Evolutionary conservation across 2,113 vertebrate genomes (phyloP).

Genomic region (Macrotus californicus): DNA sequence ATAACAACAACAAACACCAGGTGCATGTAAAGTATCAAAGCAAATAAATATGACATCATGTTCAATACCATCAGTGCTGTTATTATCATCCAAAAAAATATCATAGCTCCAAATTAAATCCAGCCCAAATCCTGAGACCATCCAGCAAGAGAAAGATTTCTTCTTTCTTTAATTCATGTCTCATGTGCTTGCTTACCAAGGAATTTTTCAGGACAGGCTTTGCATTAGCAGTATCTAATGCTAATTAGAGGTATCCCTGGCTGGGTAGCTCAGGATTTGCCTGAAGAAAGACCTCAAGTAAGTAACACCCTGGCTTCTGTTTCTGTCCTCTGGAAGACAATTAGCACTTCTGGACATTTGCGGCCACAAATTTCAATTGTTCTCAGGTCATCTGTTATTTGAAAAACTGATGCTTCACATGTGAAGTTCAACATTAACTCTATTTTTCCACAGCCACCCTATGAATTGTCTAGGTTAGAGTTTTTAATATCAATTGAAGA

Average conservation of each 20-base stretch:
- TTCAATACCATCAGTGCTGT: background rate
- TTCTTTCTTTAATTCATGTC: background rate
- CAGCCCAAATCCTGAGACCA: conserved; percentile 14
- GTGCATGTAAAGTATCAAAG: conserved; percentile 31
- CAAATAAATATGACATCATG: conserved; percentile 44
- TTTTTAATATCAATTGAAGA: background rate
- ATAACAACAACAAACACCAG: conserved; percentile 54
- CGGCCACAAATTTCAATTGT: background rate
- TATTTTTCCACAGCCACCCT: background rate
- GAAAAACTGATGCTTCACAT: background rate
- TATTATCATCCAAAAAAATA: background rate
- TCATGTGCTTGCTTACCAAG: background rate
- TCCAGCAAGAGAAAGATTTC: background rate
- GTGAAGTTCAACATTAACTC: background rate
- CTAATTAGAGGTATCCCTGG: background rate
- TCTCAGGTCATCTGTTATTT: background rate
- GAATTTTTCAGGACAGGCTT: background rate
- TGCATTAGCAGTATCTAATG: background rate
- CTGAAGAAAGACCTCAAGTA: background rate
- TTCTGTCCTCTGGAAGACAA: background rate
- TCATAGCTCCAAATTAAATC: conserved; percentile 16
- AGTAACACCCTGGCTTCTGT: background rate
- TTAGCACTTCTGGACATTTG: background rate
- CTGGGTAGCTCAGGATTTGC: background rate
- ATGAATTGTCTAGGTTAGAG: background rate